A percentile compares a stretch with the other conserved stretches of the same genome.
Evolutionary conservation across 2,797 vertebrate genomes (phyloP).

Genomic region (Rhynchotus rufescens): DNA sequence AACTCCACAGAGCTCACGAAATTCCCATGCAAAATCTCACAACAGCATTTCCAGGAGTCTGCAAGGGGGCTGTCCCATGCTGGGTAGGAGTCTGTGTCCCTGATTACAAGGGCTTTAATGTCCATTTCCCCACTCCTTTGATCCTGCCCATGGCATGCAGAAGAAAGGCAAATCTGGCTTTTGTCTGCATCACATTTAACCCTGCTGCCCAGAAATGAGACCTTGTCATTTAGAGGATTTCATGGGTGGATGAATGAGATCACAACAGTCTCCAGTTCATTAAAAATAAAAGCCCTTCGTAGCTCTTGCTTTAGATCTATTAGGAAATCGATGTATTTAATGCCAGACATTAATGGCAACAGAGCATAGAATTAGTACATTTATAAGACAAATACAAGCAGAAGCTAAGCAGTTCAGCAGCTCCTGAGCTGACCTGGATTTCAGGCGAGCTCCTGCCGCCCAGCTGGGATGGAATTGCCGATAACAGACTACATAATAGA

Average conservation of each 20-base stretch:
- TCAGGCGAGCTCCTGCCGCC: constrained; percentile 35
- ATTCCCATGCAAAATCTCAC: not conserved
- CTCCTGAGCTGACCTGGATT: not conserved
- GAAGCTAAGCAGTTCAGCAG: constrained; percentile 40
- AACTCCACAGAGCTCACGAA: not conserved
- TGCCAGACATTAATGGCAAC: constrained; percentile 15
- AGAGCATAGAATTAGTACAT: not conserved
- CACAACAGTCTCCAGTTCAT: constrained; percentile 62
- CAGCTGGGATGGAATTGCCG: constrained; percentile 42
- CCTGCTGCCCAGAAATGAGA: constrained; percentile 60
- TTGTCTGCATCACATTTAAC: constrained; percentile 67
- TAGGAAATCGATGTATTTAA: constrained; percentile 49
- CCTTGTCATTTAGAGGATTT: constrained; percentile 72
- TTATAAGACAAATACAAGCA: constrained; percentile 35
- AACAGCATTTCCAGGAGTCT: constrained; percentile 21
- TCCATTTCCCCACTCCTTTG: constrained; percentile 64
- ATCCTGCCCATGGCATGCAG: constrained; percentile 63
- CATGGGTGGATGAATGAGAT: constrained; percentile 70
- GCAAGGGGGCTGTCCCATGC: constrained; percentile 60
- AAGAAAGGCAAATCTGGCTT: constrained; percentile 70
- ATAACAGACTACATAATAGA: constrained; percentile 22
- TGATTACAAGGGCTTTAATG: constrained; percentile 68
- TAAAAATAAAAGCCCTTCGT: constrained; percentile 52
- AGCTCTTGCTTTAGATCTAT: constrained; percentile 3
- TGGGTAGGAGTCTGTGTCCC: constrained; percentile 51